These are phyloP conservation scores for Camelus dromedarius DNA, from an alignment of 2,113 vertebrate species.

Conservation along the genomic window DNA sequence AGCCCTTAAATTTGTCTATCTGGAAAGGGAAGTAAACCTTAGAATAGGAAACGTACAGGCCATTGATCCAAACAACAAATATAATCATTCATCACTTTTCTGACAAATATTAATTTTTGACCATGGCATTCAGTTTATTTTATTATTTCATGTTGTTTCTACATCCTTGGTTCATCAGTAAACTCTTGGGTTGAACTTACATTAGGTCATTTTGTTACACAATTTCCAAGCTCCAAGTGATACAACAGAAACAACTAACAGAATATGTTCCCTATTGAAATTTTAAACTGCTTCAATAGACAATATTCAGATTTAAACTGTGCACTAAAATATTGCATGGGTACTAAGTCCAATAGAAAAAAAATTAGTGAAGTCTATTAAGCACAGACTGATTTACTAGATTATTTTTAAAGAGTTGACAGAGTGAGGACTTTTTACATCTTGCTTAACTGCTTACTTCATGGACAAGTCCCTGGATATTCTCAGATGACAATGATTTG, in stretches of 20 bases:
- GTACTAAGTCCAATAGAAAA: neutral
- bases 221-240: conserved; percentile 2
- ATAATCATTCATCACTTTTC: neutral
- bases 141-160: neutral
- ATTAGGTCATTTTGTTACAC: neutral
- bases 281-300: neutral
- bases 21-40: neutral
- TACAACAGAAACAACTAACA: neutral
- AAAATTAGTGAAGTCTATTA: neutral
- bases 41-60: neutral
- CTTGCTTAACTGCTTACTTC: neutral
- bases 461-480: neutral
- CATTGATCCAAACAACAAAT: neutral
- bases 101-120: conserved; percentile 19
- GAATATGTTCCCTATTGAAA: neutral
- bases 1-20: neutral
- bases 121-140: neutral
- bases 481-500: neutral
- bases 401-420: neutral
- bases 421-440: neutral
- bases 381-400: neutral
- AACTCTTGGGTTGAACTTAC: neutral
- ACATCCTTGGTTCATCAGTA: neutral
- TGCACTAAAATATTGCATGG: neutral
- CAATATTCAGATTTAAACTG: neutral